Evolutionary conservation across 2,797 vertebrate species (phyloP).

Genomic region (Nannoperca australis): DNA sequence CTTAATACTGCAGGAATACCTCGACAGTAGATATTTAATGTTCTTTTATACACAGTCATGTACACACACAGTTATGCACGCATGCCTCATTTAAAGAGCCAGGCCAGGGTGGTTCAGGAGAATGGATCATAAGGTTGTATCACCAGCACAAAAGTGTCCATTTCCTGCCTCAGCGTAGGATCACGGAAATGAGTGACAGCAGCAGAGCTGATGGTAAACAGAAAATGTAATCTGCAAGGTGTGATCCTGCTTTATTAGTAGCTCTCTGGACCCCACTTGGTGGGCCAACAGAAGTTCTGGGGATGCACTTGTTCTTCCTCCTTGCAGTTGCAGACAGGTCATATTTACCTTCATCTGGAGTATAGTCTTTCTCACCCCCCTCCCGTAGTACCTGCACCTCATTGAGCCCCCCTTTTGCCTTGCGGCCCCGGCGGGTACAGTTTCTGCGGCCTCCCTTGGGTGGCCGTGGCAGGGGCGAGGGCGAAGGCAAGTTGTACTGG

Average conservation of each 20-base stretch:
- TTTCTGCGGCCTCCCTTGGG: conserved; percentile 89
- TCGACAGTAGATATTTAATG: conserved; percentile 55
- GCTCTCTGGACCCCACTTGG: conserved; percentile 95
- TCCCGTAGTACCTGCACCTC: conserved; percentile 84
- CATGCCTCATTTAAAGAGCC: conserved; percentile 79
- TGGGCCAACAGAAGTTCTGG: conserved; percentile 90
- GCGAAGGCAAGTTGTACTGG: conserved; percentile 80
- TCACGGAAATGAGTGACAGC: conserved; percentile 84
- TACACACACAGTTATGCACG: conserved; percentile 62
- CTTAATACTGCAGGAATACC: conserved; percentile 57
- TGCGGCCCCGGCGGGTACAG: conserved; percentile 91
- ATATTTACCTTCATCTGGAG: conserved; percentile 86
- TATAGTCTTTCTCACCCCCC: conserved; percentile 86
- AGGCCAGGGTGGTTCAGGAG: conserved; percentile 62
- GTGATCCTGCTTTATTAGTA: conserved; percentile 78
- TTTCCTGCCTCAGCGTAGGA: conserved; percentile 87
- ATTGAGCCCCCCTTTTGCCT: conserved; percentile 85
- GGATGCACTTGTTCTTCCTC: conserved; percentile 94
- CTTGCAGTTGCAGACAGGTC: conserved; percentile 84
- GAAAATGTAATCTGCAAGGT: conserved; percentile 41
- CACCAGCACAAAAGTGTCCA: conserved; percentile 40
- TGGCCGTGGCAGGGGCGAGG: conserved; percentile 83
- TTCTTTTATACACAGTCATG: conserved; percentile 67
- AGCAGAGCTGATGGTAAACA: conserved; percentile 82
- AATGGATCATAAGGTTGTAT: conserved; percentile 58